These are phyloP conservation scores for Tetranychus truncatus DNA, from an alignment of 2,888 invertebrate genomes.

Conservation along the genomic window DNA sequence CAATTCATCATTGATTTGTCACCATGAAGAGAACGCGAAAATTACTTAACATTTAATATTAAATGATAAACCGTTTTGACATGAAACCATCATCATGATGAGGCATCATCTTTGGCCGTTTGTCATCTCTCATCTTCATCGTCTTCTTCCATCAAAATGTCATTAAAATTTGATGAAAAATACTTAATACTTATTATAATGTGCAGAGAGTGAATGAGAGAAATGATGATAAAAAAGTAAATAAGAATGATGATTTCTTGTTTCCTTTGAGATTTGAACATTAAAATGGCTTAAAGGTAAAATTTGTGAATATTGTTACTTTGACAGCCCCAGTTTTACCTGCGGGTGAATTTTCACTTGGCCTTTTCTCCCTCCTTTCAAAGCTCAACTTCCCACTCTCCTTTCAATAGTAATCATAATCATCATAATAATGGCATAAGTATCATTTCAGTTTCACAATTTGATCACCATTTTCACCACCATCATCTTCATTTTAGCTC, in stretches of 20 bases:
- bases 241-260: background rate
- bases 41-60: background rate
- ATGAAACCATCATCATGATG: background rate
- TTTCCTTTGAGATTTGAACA: slow-evolving; percentile 1
- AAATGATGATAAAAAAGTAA: background rate
- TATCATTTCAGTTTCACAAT: background rate
- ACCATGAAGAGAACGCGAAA: background rate
- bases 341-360: background rate
- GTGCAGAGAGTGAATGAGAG: too few species aligned
- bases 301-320: background rate
- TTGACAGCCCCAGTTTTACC: background rate
- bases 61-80: background rate
- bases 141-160: background rate
- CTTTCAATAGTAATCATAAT: background rate
- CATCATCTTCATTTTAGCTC: background rate
- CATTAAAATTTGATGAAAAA: background rate
- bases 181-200: background rate
- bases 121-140: background rate
- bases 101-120: background rate
- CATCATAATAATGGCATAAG: background rate
- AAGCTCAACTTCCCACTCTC: background rate
- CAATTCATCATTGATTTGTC: background rate
- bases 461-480: too few species aligned
- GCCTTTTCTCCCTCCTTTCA: background rate
- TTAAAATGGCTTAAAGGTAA: background rate